Base-by-base conservation (phyloP, 2,888 invertebrate genomes). In the Coelinius sp. region DNA sequence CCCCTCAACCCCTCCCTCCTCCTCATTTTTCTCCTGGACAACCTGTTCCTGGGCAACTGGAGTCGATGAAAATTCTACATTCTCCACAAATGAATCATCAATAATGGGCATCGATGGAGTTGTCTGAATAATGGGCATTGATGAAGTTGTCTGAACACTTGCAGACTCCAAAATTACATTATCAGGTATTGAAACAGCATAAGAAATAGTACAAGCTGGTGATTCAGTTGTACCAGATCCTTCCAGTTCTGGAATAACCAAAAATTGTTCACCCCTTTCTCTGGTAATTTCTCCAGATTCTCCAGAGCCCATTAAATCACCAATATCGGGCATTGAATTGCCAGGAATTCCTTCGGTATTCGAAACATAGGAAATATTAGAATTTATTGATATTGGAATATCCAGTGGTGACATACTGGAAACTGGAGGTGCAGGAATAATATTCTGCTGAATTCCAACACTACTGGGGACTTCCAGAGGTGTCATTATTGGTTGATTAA, bases 401-500 rank as follows among this genome's bases (percentile, higher is more conserved):
- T 94, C 93, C 1, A 94, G 89, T 1, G 93, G 93, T 20, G 94
- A 92, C 70, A 94, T 91, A 52, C 89, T 87, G 68, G 89, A 88
- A 22, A 90, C 88, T 64, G 82, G 78, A 25, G 83, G 76, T 41
- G 90, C 67, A 25, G 82, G 67, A 4, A 79, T 20, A 0, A 49
- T 49, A 82, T 89, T 82, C 80, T 89, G 76, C 69, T 88, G 84
- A 82, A 89, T 75, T 76, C 88, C 80, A 83, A 86, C 70, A 73
- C 75, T 92, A 41, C 90, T 90, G 4, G 94, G 94, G 24, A 93
- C 90, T 86, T 95, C 95, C 25, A 93, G 88, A 0, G 95, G 93
- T 0, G 95, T 93, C 95, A 95, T 95, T 67, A 95, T 95, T 0
- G 95, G 94, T 85, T 93, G 94, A 82, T 94, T 91, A 14, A 94